Evolutionary conservation across 1,140 invertebrate species (phyloP).

Genomic region (Eumaeus atala): DNA sequence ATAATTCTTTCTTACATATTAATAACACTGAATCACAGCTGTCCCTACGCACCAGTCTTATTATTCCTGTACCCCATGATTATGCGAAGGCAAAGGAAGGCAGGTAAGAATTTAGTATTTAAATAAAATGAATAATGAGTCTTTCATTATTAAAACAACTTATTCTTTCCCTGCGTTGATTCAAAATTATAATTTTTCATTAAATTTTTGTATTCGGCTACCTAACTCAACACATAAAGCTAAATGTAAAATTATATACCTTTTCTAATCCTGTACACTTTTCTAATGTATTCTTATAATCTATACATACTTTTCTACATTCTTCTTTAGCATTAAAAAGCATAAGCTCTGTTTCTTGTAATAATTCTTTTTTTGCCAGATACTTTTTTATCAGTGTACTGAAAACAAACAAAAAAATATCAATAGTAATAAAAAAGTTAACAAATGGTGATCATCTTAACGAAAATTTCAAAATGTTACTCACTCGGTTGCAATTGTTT

Average conservation of each 20-base stretch:
- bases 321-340: slow-evolving; percentile 42
- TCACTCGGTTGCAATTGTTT: slow-evolving; percentile 49
- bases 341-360: slow-evolving; percentile 35
- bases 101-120: no score
- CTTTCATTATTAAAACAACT: no score
- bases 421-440: slow-evolving; percentile 3
- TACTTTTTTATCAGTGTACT: slow-evolving; percentile 48
- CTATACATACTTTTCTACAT: slow-evolving; percentile 44
- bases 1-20: no score
- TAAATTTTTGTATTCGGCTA: no score
- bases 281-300: slow-evolving; percentile 40
- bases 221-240: no score
- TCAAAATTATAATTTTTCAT: no score
- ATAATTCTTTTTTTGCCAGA: slow-evolving; percentile 37
- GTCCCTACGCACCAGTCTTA: no score
- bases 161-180: no score
- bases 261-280: slow-evolving; percentile 40
- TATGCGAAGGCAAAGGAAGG: no score
- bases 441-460: not conserved
- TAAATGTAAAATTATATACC: slow-evolving; percentile 26
- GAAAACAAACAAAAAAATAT: slow-evolving; percentile 25
- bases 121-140: no score
- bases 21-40: no score
- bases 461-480: slow-evolving; percentile 19
- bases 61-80: no score